These are phyloP conservation scores for Urosaurus nigricauda DNA, from an alignment of 2,797 vertebrate species.

Conservation along the genomic window DNA sequence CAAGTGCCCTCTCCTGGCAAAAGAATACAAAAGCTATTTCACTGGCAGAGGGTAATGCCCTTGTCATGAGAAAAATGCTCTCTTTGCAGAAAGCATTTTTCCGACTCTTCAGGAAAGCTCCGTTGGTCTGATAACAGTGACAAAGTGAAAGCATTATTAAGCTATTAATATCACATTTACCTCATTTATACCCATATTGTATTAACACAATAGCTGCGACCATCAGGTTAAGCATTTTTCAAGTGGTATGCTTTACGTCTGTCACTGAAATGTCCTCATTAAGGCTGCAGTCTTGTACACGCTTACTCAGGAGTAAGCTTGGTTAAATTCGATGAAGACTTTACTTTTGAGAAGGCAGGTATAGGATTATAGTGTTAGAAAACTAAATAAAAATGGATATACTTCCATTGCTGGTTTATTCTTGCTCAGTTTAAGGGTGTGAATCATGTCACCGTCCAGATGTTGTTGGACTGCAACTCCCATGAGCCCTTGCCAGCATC, in stretches of 20 bases:
- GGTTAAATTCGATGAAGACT: background rate
- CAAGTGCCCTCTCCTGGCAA: slow-evolving; percentile 66
- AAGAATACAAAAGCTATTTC: slow-evolving; percentile 17
- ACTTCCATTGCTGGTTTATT: background rate
- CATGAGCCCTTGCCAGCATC: too few species aligned
- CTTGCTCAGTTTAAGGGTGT: too few species aligned
- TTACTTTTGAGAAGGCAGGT: background rate
- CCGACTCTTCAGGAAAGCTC: background rate
- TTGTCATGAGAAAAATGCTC: background rate
- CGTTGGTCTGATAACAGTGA: background rate
- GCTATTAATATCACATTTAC: background rate
- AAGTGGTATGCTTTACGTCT: background rate
- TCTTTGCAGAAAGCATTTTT: background rate
- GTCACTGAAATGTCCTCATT: background rate
- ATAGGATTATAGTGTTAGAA: background rate
- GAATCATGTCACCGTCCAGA: too few species aligned
- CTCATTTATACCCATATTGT: background rate
- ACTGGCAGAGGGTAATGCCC: background rate
- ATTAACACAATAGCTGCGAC: background rate
- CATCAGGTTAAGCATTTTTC: background rate
- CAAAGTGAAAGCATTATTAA: background rate
- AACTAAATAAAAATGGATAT: background rate
- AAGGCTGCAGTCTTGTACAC: background rate
- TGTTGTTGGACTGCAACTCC: too few species aligned
- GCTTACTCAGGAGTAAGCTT: background rate